phyloP scores from a whole-genome alignment of 2,888 invertebrate species.

The Tillus elongatus region DNA sequence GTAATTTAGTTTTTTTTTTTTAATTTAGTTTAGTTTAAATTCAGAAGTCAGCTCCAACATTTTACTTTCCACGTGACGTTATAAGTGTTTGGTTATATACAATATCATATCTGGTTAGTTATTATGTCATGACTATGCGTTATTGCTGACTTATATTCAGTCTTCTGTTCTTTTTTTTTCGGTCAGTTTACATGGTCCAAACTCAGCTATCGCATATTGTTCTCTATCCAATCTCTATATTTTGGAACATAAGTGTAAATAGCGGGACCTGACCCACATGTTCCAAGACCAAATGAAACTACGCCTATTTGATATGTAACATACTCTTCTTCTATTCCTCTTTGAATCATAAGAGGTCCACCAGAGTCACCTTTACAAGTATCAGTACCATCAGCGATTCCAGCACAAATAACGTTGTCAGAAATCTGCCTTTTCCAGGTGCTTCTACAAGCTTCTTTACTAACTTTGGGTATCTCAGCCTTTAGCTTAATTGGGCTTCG shows the following conservation, averaged over 20 bases:
- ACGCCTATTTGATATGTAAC: conserved; percentile 36
- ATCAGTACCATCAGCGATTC: conserved; percentile 56
- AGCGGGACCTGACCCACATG: conserved; percentile 50
- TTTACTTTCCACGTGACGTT: no score
- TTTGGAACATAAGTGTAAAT: conserved; percentile 54
- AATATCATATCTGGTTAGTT: no score
- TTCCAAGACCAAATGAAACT: conserved; percentile 47
- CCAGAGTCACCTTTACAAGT: conserved; percentile 68
- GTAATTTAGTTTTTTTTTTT: no score
- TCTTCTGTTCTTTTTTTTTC: no score
- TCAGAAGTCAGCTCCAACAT: no score
- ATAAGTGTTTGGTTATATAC: no score
- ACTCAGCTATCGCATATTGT: no score
- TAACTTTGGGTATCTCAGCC: conserved; percentile 51
- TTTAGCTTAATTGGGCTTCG: conserved; percentile 50
- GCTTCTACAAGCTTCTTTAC: conserved; percentile 44
- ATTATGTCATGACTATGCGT: no score
- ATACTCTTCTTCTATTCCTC: conserved; percentile 14
- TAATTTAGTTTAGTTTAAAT: no score
- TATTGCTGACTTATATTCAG: no score
- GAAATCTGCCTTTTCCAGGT: conserved; percentile 36
- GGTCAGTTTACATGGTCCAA: no score
- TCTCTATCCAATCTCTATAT: conserved; percentile 52
- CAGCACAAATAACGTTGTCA: conserved; percentile 50
- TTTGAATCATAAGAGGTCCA: conserved; percentile 56